A percentile compares a stretch with the other conserved stretches of the same genome.
Conservation (phyloP, 2,113 vertebrate genomes). For the Chaetura pelagica region DNA sequence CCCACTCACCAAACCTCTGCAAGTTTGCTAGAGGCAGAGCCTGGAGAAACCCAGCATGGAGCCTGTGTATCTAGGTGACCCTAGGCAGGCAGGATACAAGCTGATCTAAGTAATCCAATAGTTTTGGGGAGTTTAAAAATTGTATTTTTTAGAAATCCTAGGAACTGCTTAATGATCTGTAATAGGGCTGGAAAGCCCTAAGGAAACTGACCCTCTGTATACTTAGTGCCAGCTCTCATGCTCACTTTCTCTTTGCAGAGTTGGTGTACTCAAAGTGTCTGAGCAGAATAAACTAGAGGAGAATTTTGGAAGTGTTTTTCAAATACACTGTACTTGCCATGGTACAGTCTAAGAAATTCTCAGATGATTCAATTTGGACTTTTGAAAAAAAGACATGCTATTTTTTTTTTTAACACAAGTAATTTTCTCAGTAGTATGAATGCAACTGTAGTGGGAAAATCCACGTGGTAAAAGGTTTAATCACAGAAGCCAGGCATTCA, state of each 20-base stretch:
- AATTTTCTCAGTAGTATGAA: not conserved
- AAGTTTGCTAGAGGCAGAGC: not conserved
- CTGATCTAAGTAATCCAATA: not conserved
- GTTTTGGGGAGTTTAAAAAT: too few species aligned
- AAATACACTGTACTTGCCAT: not conserved
- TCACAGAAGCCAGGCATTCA: conserved; percentile 4
- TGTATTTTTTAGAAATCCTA: not conserved
- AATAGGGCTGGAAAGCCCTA: not conserved
- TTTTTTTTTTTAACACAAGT: not conserved
- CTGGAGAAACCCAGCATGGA: not conserved
- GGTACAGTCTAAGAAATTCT: not conserved
- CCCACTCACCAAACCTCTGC: not conserved
- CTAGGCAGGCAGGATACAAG: not conserved
- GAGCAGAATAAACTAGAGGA: not conserved
- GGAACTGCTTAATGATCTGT: not conserved
- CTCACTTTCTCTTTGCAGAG: not conserved
- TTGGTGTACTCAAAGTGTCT: not conserved
- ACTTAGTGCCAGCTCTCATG: not conserved
- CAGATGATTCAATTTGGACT: not conserved
- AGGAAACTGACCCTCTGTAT: not conserved
- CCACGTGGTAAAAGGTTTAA: conserved; percentile 18
- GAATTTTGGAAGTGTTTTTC: not conserved
- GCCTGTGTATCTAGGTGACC: not conserved
- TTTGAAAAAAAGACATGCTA: not conserved
- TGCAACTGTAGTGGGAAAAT: not conserved